Evolutionary conservation across 2,888 invertebrate species (phyloP).

Genomic region (Drosophila neonasuta): DNA sequence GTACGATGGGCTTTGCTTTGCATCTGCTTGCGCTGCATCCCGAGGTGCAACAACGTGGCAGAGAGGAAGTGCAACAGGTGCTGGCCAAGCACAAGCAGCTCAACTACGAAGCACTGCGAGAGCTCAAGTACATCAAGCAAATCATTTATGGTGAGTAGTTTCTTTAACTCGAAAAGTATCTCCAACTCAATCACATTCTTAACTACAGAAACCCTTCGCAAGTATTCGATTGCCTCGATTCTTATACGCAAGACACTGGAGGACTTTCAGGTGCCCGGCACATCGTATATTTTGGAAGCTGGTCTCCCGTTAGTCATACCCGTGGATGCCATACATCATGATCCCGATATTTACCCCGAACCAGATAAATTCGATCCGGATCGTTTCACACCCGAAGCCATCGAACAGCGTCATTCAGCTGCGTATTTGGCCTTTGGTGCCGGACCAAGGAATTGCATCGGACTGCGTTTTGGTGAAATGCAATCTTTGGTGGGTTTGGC

Average conservation of each 20-base stretch:
- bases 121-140: constrained; percentile 71
- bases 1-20: constrained; percentile 82
- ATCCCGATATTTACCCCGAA: constrained; percentile 82
- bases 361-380: constrained; percentile 83
- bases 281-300: constrained; percentile 82
- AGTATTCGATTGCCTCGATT: constrained; percentile 82
- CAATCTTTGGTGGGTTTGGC: constrained; percentile 75
- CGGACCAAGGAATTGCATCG: constrained; percentile 80
- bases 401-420: constrained; percentile 67
- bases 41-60: constrained; percentile 66
- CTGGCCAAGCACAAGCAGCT: constrained; percentile 61
- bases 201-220: constrained; percentile 82
- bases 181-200: too few relatives aligned
- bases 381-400: constrained; percentile 80
- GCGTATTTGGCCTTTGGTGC: constrained; percentile 79
- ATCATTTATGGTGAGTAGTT: constrained; percentile 69
- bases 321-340: constrained; percentile 82
- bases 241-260: constrained; percentile 77
- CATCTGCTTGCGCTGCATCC: constrained; percentile 73
- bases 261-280: constrained; percentile 77
- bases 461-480: constrained; percentile 80
- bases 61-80: constrained; percentile 67
- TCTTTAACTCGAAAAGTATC: not conserved
- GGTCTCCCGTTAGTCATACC: constrained; percentile 84
- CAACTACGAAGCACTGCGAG: constrained; percentile 70